phyloP scores from a whole-genome alignment of 2,113 vertebrate genomes.

The Carassius auratus region DNA sequence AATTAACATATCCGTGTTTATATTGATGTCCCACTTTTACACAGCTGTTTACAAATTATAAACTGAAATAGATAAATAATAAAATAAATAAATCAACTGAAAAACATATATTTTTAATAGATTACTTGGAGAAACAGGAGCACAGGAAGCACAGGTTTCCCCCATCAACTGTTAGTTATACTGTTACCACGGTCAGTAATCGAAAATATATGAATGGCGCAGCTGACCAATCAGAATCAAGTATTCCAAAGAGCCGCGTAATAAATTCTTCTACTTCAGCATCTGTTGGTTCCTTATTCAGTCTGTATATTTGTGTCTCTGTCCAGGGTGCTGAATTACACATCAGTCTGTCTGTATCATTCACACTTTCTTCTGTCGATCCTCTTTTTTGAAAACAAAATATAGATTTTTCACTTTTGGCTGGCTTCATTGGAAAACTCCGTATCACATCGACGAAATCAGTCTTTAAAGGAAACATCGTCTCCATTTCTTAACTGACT shows the following conservation, averaged over 20 bases:
- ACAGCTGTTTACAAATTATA: not conserved
- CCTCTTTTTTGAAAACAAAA: not conserved
- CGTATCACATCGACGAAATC: not conserved
- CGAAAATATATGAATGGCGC: not conserved
- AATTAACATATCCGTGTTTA: not conserved
- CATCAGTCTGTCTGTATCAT: slow-evolving; percentile 5
- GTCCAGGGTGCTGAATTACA: slow-evolving; percentile 50
- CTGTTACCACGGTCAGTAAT: not conserved
- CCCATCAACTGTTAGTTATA: not conserved
- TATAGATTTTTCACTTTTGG: not conserved
- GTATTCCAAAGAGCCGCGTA: not conserved
- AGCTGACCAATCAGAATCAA: slow-evolving; percentile 7
- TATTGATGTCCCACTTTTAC: not conserved
- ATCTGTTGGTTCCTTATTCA: not conserved
- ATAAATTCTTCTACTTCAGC: not conserved
- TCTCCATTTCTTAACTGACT: not conserved
- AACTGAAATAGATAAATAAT: too few relatives aligned
- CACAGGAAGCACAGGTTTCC: not conserved
- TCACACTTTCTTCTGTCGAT: not conserved
- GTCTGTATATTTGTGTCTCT: slow-evolving; percentile 7
- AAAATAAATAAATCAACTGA: not conserved
- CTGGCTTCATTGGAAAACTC: not conserved
- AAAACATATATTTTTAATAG: too few relatives aligned
- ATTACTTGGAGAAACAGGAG: not conserved
- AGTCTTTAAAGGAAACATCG: not conserved